Base-by-base conservation (phyloP, 2,113 vertebrate genomes). In the Numenius arquata region DNA sequence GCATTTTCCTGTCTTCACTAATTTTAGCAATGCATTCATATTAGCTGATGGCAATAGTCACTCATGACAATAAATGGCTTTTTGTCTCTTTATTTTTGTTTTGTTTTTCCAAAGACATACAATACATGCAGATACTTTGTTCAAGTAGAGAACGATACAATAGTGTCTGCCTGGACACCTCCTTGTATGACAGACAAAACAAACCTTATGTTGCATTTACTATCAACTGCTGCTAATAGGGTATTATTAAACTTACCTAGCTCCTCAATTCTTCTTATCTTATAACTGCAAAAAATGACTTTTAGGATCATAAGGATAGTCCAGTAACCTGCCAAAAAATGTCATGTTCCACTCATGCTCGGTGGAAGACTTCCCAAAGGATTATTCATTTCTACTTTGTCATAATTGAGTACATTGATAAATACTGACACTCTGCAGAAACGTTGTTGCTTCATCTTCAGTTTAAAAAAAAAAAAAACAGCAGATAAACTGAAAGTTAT, bases 181-280 rank as follows among this genome's bases (percentile, higher is more conserved):
- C 95, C 96, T 98, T 98, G 97, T 98, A 98, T 98, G 97, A 98
- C 97, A 98, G 98, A 98, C 98, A 98, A 98, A 98, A 98, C 98
- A 98, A 98, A 98, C 72, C 89, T 98, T 98, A 98, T 98, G 98
- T 98, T 98, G 98, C 98, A 98, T 98, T 98, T 98, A 97, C 97
- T 98, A 97, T 98, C 98, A 98, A 97, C 97, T 98, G 98, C 98
- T 98, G 98, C 98, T 98, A 98, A 97, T 97, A 97, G 91, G 85
- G 97, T 98, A 98, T 98, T 98, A 97, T 98, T 97, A 97, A 98
- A 97, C 93, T 96, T 97, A 97, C 96, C 97, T 98, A 97, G 97
- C 98, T 98, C 97, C 96, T 98, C 96, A 96, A 95, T 90, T 97
- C 75, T 98, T 98, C 97, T 88, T 98, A 97, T 98, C 95, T 96